phyloP scores from a whole-genome alignment of 2,113 vertebrate genomes.

The Pipra filicauda region DNA sequence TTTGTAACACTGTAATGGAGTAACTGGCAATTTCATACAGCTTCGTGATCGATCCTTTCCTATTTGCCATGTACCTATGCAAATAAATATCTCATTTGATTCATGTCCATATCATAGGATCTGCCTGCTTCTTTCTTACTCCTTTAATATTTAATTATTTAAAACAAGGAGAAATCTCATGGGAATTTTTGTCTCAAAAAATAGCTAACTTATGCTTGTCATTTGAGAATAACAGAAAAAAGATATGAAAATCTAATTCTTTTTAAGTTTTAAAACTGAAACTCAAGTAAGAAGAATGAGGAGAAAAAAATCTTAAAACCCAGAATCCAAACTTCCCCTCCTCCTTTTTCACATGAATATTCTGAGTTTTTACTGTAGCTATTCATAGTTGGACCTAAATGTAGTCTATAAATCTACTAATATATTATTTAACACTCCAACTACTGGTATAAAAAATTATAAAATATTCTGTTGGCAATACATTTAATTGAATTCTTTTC shows the following conservation, averaged over 20 bases:
- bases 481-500: conserved; percentile 49
- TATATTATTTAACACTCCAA: conserved; percentile 62
- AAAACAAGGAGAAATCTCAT: neutral
- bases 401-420: conserved; percentile 58
- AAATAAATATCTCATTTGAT: conserved; percentile 47
- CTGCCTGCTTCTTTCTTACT: conserved; percentile 21
- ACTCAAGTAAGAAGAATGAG: conserved; percentile 9
- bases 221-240: conserved; percentile 16
- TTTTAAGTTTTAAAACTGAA: conserved; percentile 48
- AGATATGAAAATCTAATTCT: conserved; percentile 29
- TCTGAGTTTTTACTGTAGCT: conserved; percentile 25
- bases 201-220: conserved; percentile 17
- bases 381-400: conserved; percentile 53
- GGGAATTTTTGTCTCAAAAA: conserved; percentile 37
- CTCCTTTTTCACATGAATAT: neutral
- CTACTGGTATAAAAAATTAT: conserved; percentile 41
- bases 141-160: conserved; percentile 63
- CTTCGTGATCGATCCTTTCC: neutral
- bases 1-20: conserved; percentile 31
- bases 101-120: neutral
- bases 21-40: conserved; percentile 31
- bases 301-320: conserved; percentile 10
- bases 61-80: conserved; percentile 30
- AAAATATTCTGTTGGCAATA: conserved; percentile 52
- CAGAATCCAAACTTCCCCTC: neutral